Evolutionary conservation across 2,113 vertebrate genomes (phyloP).

Genomic region (Sminthopsis crassicaudata): DNA sequence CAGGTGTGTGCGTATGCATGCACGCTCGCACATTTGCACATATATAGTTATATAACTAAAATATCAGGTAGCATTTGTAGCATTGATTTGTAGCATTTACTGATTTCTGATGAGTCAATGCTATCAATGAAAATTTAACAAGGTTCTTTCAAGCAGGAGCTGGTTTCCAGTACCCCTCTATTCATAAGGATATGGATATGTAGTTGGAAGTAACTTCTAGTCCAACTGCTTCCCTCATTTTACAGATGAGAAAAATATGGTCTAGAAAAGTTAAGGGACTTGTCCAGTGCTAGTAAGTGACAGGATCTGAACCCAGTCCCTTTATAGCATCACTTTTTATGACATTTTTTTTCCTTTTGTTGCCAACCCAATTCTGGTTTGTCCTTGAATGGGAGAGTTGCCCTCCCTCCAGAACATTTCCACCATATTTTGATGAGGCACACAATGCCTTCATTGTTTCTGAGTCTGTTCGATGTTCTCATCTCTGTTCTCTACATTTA

Average conservation of each 20-base stretch:
- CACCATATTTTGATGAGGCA: not conserved
- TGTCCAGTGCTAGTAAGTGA: not conserved
- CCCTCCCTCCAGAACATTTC: not conserved
- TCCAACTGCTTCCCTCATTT: not conserved
- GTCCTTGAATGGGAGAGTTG: not conserved
- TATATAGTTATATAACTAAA: no score
- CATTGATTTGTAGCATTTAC: not conserved
- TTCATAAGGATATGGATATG: not conserved
- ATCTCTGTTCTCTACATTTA: constrained; percentile 19
- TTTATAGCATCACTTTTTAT: not conserved
- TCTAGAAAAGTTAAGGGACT: not conserved
- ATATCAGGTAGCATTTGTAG: no score
- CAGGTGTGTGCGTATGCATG: not conserved
- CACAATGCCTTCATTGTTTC: not conserved
- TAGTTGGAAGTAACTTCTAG: not conserved
- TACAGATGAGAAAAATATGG: not conserved
- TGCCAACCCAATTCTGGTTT: not conserved
- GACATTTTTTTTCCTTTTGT: not conserved
- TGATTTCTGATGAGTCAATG: not conserved
- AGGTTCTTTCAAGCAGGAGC: not conserved
- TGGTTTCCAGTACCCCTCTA: not conserved
- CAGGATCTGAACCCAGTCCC: not conserved
- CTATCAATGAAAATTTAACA: not conserved
- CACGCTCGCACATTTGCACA: no score
- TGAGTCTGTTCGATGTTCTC: constrained; percentile 2